These are phyloP conservation scores for Martes martes DNA, from an alignment of 2,113 vertebrate genomes.

Conservation along the genomic window DNA sequence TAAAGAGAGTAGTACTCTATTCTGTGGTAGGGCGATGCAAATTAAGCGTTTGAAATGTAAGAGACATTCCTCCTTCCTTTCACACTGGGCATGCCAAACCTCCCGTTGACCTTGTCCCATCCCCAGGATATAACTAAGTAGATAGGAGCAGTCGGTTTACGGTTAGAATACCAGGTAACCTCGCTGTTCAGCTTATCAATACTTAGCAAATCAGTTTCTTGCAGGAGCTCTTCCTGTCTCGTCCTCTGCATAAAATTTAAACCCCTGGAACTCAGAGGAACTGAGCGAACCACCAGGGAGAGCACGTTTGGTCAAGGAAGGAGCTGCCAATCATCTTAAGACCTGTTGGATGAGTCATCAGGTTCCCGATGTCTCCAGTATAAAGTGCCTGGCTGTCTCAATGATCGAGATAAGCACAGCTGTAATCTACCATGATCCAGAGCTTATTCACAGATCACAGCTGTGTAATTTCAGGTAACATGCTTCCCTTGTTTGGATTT, in stretches of 20 bases:
- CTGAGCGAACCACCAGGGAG: constrained; percentile 17
- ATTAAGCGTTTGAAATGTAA: not conserved
- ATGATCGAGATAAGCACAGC: constrained; percentile 80
- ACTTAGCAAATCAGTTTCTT: not conserved
- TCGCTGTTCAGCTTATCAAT: not conserved
- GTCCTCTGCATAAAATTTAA: not conserved
- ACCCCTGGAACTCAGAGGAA: constrained; percentile 62
- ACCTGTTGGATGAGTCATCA: constrained; percentile 65
- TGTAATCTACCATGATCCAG: constrained; percentile 87
- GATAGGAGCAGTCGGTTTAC: not conserved
- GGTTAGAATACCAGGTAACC: not conserved
- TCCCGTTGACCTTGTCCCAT: not conserved
- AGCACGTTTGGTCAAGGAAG: constrained; percentile 48
- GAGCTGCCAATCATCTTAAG: constrained; percentile 69
- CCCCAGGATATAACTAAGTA: not conserved
- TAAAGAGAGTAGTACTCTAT: not conserved
- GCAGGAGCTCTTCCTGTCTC: not conserved
- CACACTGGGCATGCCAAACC: not conserved
- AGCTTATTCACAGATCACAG: constrained; percentile 87
- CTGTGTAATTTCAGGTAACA: constrained; percentile 91
- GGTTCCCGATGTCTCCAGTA: constrained; percentile 58
- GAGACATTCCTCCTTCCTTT: not conserved
- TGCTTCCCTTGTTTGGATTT: constrained; percentile 90
- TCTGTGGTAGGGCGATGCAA: not conserved
- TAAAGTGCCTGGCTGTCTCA: constrained; percentile 69